These are phyloP conservation scores for Theristicus caerulescens DNA, from an alignment of 2,113 vertebrate species.

Conservation along the genomic window DNA sequence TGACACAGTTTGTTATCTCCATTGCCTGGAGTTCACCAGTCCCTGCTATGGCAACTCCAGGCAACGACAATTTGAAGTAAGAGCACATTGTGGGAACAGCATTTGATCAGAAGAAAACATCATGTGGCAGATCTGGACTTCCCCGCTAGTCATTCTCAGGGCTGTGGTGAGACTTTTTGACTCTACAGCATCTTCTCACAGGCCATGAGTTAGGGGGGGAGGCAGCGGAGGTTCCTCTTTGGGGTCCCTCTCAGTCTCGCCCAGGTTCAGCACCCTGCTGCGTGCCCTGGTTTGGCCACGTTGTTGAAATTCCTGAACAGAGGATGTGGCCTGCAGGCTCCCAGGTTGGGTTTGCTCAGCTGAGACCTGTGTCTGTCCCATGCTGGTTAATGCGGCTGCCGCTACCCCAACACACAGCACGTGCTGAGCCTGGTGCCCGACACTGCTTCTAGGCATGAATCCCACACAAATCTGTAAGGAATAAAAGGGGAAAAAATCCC, in stretches of 20 bases:
- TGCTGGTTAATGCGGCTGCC: rapidly evolving
- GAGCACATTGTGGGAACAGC: neutral
- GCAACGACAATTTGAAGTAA: rapidly evolving
- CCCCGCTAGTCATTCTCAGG: neutral
- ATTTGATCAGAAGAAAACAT: neutral
- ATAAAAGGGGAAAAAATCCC: neutral
- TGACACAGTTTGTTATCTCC: neutral
- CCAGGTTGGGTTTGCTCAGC: neutral
- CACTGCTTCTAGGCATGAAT: neutral
- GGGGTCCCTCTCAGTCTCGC: rapidly evolving
- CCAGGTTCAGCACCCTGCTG: neutral
- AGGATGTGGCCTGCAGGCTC: neutral
- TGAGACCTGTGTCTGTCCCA: neutral
- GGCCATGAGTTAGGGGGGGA: rapidly evolving
- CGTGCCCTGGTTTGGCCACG: rapidly evolving
- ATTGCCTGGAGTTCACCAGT: neutral
- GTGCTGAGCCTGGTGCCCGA: rapidly evolving
- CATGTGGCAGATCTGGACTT: neutral
- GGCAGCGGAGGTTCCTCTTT: neutral
- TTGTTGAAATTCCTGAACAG: neutral
- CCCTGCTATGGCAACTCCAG: neutral
- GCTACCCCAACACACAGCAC: too few species aligned
- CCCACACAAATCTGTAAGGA: neutral
- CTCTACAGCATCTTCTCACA: neutral
- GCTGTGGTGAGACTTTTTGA: neutral